phyloP scores from a whole-genome alignment of 2,888 invertebrate species.

The Cetonia aurata region DNA sequence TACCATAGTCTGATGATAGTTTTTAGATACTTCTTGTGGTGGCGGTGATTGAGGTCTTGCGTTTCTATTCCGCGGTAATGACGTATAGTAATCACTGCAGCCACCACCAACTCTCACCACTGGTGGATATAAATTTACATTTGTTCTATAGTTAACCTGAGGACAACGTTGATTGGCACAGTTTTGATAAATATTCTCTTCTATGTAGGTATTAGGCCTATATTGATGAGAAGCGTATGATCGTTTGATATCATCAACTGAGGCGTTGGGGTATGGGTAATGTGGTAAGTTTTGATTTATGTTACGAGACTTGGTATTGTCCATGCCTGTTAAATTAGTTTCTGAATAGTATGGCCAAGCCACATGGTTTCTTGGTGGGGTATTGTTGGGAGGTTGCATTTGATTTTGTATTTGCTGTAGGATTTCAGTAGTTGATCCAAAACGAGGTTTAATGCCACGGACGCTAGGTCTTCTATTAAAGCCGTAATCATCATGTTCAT shows the following conservation, averaged over 20 bases:
- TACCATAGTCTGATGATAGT: slow-evolving; percentile 77
- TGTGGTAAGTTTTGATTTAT: slow-evolving; percentile 57
- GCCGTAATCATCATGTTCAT: slow-evolving; percentile 90
- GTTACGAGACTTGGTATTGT: slow-evolving; percentile 59
- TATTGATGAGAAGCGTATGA: slow-evolving; percentile 56
- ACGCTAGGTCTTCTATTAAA: slow-evolving; percentile 92
- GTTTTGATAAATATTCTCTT: slow-evolving; percentile 69
- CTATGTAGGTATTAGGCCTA: slow-evolving; percentile 63
- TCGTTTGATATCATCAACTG: slow-evolving; percentile 55
- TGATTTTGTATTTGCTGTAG: slow-evolving; percentile 85
- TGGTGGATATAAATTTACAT: slow-evolving; percentile 59
- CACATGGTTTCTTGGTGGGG: slow-evolving; percentile 61
- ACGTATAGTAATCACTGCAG: slow-evolving; percentile 61
- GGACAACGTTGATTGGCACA: slow-evolving; percentile 66
- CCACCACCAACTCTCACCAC: slow-evolving; percentile 60
- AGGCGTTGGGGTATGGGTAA: slow-evolving; percentile 57
- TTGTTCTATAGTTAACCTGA: slow-evolving; percentile 56
- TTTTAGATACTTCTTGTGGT: slow-evolving; percentile 71
- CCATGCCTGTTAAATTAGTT: slow-evolving; percentile 65
- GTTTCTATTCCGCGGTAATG: slow-evolving; percentile 63
- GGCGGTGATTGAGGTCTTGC: slow-evolving; percentile 79
- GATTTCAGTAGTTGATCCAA: slow-evolving; percentile 84
- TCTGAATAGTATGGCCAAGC: slow-evolving; percentile 79
- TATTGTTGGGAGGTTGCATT: slow-evolving; percentile 66
- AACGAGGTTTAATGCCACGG: slow-evolving; percentile 88